These are phyloP conservation scores for Plotosus lineatus DNA, from an alignment of 2,113 vertebrate species.

Conservation along the genomic window DNA sequence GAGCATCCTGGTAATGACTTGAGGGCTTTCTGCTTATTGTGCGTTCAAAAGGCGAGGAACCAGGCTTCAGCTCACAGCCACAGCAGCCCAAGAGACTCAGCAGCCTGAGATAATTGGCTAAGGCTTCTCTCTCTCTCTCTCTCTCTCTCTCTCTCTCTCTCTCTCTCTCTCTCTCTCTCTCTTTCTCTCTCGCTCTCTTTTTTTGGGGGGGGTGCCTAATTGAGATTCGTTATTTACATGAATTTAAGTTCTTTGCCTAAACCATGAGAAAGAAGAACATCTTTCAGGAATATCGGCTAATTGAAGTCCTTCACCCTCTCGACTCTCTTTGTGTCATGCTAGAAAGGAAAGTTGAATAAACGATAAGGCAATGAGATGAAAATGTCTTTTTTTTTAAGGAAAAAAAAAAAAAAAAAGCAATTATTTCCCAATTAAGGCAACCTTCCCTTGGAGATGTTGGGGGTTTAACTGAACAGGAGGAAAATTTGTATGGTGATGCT, in stretches of 20 bases:
- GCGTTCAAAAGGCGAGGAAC: conserved; percentile 52
- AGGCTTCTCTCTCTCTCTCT: conserved; percentile 47
- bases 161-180: conserved; percentile 9
- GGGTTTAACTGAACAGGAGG: conserved; percentile 27
- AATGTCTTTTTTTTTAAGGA: conserved; percentile 44
- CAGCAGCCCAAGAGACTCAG: conserved; percentile 56
- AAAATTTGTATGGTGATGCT: neutral
- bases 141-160: conserved; percentile 42
- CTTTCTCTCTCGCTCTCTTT: too few species aligned
- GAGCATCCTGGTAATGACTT: conserved; percentile 51
- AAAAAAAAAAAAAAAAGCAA: conserved; percentile 44
- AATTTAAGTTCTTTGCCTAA: conserved; percentile 52
- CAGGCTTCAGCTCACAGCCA: conserved; percentile 50
- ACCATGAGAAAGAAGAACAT: conserved; percentile 49
- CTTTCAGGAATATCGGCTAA: conserved; percentile 56
- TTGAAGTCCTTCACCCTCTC: conserved; percentile 51
- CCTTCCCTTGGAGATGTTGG: conserved; percentile 35
- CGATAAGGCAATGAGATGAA: conserved; percentile 50
- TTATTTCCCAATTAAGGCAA: conserved; percentile 60
- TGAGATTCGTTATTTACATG: conserved; percentile 60
- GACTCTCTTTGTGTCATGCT: conserved; percentile 38
- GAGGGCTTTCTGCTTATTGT: conserved; percentile 54
- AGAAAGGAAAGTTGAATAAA: conserved; percentile 51
- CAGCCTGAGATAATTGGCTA: conserved; percentile 58
- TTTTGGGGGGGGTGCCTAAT: conserved; percentile 49